Conservation (phyloP, 2,113 vertebrate genomes). For the Xerus inauris region DNA sequence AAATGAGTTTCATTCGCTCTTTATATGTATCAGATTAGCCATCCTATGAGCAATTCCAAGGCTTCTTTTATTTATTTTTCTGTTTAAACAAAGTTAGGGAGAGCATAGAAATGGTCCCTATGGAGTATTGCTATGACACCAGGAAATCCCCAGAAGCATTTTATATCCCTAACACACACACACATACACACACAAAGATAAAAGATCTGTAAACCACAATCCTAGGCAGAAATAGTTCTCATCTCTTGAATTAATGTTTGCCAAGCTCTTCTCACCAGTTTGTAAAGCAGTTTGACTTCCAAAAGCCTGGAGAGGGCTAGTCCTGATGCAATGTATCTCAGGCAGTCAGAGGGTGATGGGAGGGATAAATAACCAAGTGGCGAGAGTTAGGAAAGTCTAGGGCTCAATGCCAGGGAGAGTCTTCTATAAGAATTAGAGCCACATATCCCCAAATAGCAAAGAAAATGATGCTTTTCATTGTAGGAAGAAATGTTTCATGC, state of each 20-base stretch:
- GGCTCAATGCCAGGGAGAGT: neutral
- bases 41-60: neutral
- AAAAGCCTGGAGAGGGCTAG: neutral
- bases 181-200: too few relatives aligned
- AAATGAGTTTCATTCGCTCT: neutral
- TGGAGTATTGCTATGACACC: constrained; percentile 3
- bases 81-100: constrained; percentile 11
- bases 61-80: neutral
- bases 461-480: neutral
- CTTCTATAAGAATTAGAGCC: neutral
- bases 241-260: neutral
- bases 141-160: neutral
- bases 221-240: neutral
- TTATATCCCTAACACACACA: neutral
- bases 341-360: neutral
- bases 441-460: neutral
- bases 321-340: neutral
- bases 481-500: neutral
- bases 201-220: neutral
- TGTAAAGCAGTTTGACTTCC: neutral
- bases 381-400: neutral
- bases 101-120: neutral
- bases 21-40: neutral
- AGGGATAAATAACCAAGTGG: neutral
- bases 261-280: neutral